These are phyloP conservation scores for Frankliniella intonsa DNA, from an alignment of 2,888 invertebrate species.

Conservation along the genomic window DNA sequence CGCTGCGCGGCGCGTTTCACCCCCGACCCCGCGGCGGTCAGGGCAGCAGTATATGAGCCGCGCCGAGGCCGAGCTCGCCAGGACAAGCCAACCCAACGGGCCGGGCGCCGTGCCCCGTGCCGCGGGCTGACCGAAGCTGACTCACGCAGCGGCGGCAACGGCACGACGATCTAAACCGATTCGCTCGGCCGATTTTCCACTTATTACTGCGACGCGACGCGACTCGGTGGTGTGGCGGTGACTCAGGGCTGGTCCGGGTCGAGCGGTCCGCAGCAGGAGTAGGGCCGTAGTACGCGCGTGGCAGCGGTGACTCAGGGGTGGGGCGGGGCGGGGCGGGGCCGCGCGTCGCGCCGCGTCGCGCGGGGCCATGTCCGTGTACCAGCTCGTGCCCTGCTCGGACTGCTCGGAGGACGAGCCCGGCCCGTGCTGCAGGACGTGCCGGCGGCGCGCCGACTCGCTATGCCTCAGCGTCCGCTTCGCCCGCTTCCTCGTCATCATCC, in stretches of 20 bases:
- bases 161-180: no score
- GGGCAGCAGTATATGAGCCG: not conserved
- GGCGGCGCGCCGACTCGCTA: not conserved
- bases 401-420: not conserved
- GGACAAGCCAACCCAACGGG: no score
- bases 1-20: not conserved
- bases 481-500: constrained; percentile 20
- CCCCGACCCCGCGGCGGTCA: not conserved
- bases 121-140: no score
- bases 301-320: no score
- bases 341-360: no score
- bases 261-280: no score
- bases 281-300: not conserved
- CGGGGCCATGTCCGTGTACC: not conserved
- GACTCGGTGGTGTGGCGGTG: not conserved
- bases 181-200: no score
- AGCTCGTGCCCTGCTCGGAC: constrained; percentile 1
- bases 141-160: no score
- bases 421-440: not conserved
- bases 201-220: no score
- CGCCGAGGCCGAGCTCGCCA: not conserved
- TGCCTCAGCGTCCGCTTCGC: constrained; percentile 4
- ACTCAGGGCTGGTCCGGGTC: not conserved
- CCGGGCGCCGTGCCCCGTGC: no score
- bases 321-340: not conserved